A percentile compares a stretch with the other conserved stretches of the same genome.
Conservation (phyloP, 2,113 vertebrate genomes). For the Prunella fulvescens region DNA sequence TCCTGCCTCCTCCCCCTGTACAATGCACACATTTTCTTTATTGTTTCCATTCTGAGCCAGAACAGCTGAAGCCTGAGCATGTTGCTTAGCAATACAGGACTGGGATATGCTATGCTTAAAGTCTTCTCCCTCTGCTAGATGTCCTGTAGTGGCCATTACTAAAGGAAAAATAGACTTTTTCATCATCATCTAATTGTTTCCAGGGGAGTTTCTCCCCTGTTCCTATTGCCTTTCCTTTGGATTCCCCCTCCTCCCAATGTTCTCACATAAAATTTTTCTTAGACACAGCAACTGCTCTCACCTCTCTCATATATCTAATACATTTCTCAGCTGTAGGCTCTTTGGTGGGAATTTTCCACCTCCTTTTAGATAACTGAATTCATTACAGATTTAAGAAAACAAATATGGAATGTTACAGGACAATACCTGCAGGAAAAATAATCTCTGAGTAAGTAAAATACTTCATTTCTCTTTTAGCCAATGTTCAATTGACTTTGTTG, state of each 20-base stretch:
- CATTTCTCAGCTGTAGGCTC: neutral
- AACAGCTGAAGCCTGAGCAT: neutral
- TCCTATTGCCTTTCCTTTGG: neutral
- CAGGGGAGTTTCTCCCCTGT: neutral
- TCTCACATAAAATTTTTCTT: slow-evolving; percentile 24
- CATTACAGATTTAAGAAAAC: neutral
- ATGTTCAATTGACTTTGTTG: neutral
- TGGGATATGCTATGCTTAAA: neutral
- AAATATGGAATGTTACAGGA: neutral
- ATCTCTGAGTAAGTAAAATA: neutral
- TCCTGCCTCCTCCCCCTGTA: neutral
- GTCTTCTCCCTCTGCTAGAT: neutral
- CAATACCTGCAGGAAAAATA: neutral
- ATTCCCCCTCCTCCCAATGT: neutral
- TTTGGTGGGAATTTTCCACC: neutral
- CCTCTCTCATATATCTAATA: neutral
- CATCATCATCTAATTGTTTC: slow-evolving; percentile 31
- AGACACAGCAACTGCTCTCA: neutral
- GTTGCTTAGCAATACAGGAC: slow-evolving; percentile 54
- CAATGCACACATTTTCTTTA: neutral
- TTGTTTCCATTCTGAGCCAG: slow-evolving; percentile 1
- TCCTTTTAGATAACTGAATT: slow-evolving; percentile 3
- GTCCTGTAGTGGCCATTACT: neutral
- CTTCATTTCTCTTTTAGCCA: neutral
- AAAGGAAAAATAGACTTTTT: slow-evolving; percentile 7